Conservation (phyloP, 2,113 vertebrate species). For the Oncorhynchus mykiss region DNA sequence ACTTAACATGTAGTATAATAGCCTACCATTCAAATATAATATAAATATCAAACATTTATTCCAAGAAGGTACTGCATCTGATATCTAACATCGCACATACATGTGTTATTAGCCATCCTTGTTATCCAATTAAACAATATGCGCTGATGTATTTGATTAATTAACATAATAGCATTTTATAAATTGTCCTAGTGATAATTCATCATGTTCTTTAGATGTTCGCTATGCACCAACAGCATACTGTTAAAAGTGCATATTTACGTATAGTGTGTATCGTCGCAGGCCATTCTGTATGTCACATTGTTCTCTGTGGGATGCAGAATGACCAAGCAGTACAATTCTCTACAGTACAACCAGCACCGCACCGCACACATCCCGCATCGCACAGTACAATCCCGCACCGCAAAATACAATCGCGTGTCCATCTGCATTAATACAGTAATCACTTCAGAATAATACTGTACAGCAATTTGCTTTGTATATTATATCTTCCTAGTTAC, state of each 20-base stretch:
- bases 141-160: background rate
- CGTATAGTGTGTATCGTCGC: background rate
- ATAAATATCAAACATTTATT: background rate
- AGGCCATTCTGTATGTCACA: background rate
- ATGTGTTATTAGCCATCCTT: background rate
- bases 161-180: background rate
- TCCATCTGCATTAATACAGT: too few relatives aligned
- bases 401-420: too few relatives aligned
- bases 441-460: slow-evolving; percentile 6
- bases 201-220: background rate
- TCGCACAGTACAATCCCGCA: slow-evolving; percentile 27
- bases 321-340: slow-evolving; percentile 41
- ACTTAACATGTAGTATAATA: background rate
- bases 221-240: background rate
- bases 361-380: slow-evolving; percentile 23
- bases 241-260: background rate
- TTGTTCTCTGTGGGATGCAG: slow-evolving; percentile 29
- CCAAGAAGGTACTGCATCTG: background rate
- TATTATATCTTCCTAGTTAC: background rate
- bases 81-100: background rate
- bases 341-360: slow-evolving; percentile 12
- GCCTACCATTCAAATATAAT: background rate
- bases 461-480: background rate
- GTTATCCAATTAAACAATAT: background rate
- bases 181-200: background rate